Evolutionary conservation across 1,140 invertebrate genomes (phyloP).

Genomic region (Condylostylus longicornis): DNA sequence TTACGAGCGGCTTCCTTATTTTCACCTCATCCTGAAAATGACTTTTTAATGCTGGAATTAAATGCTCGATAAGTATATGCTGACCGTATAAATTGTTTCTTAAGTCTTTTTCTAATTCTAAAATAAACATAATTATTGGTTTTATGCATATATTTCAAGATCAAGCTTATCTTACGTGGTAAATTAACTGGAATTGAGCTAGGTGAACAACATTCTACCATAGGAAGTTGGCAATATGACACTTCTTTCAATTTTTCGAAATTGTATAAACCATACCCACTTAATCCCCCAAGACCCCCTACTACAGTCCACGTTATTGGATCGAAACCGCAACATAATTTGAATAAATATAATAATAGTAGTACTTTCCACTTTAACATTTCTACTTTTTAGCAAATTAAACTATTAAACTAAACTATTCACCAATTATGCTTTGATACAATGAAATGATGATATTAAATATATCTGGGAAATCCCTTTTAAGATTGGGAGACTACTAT

Average conservation of each 20-base stretch:
- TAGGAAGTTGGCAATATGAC: neutral
- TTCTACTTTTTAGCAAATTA: no score
- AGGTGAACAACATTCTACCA: neutral
- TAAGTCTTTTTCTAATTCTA: constrained; percentile 27
- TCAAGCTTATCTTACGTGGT: neutral
- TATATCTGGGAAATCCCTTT: no score
- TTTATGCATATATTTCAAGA: no score
- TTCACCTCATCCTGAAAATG: constrained; percentile 33
- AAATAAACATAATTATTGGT: constrained; percentile 13
- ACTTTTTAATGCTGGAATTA: constrained; percentile 37
- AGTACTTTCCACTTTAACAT: no score
- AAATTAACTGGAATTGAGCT: neutral
- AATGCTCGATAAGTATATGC: constrained; percentile 39
- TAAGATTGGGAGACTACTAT: no score
- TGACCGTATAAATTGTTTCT: constrained; percentile 43
- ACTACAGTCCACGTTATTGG: no score
- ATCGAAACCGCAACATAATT: neutral
- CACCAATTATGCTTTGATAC: no score
- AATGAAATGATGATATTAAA: no score
- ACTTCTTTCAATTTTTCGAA: no score
- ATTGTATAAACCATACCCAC: no score
- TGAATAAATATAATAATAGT: neutral
- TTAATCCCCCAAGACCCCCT: no score
- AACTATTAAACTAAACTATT: no score
- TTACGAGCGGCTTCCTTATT: constrained; percentile 49